These are phyloP conservation scores for Mystacornis crossleyi DNA, from an alignment of 2,113 vertebrate genomes.

Conservation along the genomic window DNA sequence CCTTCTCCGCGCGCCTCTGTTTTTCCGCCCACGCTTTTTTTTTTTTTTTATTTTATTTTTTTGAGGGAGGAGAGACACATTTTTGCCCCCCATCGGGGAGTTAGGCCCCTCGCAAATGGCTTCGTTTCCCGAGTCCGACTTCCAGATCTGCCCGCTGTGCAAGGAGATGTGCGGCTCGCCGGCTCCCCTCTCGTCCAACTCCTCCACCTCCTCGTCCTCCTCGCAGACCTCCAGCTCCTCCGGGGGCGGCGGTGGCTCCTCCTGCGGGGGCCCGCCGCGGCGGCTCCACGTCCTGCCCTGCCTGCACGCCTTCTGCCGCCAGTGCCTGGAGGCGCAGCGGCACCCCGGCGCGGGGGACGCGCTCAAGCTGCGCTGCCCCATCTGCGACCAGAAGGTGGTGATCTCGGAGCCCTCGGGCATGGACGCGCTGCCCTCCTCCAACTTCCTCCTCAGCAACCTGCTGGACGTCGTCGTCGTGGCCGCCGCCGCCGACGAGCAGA, in stretches of 20 bases:
- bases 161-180: conserved; percentile 92
- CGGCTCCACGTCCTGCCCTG: conserved; percentile 91
- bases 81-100: not conserved
- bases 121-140: conserved; percentile 90
- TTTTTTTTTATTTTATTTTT: not conserved
- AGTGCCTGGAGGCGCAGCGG: conserved; percentile 89
- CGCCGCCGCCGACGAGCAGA: conserved; percentile 80
- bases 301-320: conserved; percentile 92
- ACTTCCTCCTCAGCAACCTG: conserved; percentile 92
- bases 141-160: conserved; percentile 91
- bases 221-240: conserved; percentile 83
- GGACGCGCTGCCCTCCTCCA: conserved; percentile 90
- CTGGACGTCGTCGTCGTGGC: conserved; percentile 88
- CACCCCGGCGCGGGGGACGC: conserved; percentile 77
- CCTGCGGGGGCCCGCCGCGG: conserved; percentile 70
- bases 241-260: conserved; percentile 63
- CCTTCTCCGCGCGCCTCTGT: not conserved
- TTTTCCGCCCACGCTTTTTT: not conserved
- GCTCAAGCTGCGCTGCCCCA: conserved; percentile 88
- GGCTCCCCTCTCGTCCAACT: conserved; percentile 86
- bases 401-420: conserved; percentile 87
- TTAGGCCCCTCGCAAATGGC: conserved; percentile 81
- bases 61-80: not conserved
- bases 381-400: conserved; percentile 91
- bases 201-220: conserved; percentile 88